Evolutionary conservation across 2,888 invertebrate genomes (phyloP), one percentile per base, ranked within the genome.

Genomic region (Agrotis exclamationis): DNA sequence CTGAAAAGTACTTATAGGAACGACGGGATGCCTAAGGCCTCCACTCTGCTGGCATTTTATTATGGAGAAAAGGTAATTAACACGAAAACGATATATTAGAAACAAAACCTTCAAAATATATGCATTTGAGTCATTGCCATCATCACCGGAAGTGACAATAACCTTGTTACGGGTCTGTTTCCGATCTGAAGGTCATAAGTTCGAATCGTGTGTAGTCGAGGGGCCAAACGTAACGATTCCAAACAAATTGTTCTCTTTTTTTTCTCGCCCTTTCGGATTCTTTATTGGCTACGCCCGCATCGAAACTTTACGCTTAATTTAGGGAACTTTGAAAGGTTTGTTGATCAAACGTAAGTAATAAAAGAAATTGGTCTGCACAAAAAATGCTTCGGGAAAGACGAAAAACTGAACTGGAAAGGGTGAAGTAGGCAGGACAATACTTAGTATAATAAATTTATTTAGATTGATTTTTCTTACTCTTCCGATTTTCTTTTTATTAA

Each of bases 111-210:
- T 59, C 58, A 69, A 65, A 63, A 74, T 39, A n/a, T 24, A 45
- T 53, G 45, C 18, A 53, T 65, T 65, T 58, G 22, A 75, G 54
- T 57, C 47, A 70, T 68, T 13, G 67, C 54, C 65, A 45, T 53
- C 60, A 53, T 51, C 60, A 73, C 14, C 83, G 85, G 84, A 85
- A 83, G 73, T 74, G 64, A 76, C 79, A 75, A 69, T 81, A 81
- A 76, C 85, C 85, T 83, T 85, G 85, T 54, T 45, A 48, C 62
- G 71, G 63, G 69, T 60, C 69, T 63, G 63, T 62, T 75, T 69
- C 59, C 59, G 54, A 69, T 63, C 65, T 69, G 73, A 79, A 79
- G 79, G 79, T 79, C 79, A 65, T 56, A 58, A 45, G 73, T 82
- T 82, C 65, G 54, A 68, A 59, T 44, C 44, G 47, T 68, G 64